A percentile compares a stretch with the other conserved stretches of the same genome.
Evolutionary conservation across 2,113 vertebrate species (phyloP).

Genomic region (Myotis yumanensis): DNA sequence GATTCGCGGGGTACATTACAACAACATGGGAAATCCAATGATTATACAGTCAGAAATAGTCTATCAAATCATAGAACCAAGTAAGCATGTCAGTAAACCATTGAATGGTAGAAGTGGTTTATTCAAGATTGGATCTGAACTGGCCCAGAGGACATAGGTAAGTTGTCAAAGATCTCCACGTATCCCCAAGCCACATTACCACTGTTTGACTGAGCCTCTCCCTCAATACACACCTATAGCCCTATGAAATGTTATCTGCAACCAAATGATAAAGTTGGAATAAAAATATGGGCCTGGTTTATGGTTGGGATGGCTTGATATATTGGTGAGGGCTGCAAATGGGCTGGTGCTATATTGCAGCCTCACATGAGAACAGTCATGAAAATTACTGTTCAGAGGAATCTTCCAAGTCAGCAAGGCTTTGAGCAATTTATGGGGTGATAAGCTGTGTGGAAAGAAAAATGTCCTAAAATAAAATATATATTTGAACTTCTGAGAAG

Average conservation of each 20-base stretch:
- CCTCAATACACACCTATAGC: not conserved
- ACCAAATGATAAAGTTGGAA: not conserved
- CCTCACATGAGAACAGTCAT: not conserved
- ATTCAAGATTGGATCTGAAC: not conserved
- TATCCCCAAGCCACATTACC: not conserved
- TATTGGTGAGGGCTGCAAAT: not conserved
- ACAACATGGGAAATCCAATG: not conserved
- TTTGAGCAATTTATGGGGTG: not conserved
- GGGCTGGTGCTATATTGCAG: accelerated
- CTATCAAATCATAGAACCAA: not conserved
- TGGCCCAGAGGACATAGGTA: not conserved
- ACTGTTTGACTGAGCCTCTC: not conserved
- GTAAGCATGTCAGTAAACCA: not conserved
- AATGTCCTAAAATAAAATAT: not conserved
- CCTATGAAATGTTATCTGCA: not conserved
- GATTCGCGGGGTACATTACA: no score
- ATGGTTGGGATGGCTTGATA: not conserved
- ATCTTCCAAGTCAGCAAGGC: not conserved
- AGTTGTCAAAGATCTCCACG: not conserved
- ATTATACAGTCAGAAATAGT: not conserved
- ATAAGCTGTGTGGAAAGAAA: not conserved
- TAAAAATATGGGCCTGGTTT: not conserved
- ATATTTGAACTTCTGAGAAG: not conserved
- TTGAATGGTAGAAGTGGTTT: not conserved
- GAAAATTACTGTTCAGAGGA: not conserved